Evolutionary conservation across 1,140 invertebrate species (phyloP), one percentile per base, ranked within the genome.

Genomic region (Bradynema listronoti): DNA sequence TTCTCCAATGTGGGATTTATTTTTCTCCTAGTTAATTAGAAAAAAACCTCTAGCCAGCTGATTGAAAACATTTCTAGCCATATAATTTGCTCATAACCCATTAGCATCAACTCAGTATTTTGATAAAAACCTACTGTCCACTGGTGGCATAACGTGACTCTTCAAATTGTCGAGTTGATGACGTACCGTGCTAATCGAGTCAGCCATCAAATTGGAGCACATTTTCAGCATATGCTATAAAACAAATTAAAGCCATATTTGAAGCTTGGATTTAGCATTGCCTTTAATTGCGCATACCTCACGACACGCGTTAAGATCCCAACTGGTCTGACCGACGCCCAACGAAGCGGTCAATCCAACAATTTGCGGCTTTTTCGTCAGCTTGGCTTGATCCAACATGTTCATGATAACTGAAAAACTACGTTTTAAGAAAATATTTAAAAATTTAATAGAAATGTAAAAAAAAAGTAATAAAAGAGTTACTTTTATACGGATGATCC

Each of bases 341-440:
- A 72, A 33, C 33, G 70, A 72, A 2, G 70, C 70, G n/a, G 70
- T 72, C 2, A 72, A 43, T n/a, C 70, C 70, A 55, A 72, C 54
- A 47, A 72, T 54, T 47, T 72, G 70, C 16, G 72, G 69, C 0
- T 41, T 34, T 16, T 33, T 7, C 19, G 68, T 69, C 16, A 30
- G 7, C 33, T 61, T 43, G 25, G 22, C 30, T 7, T 67, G 51
- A 4, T 63, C 55, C 24, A 66, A 39, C 50, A 50, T 45, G 16
- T 67, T 61, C 65, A 67, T 67, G 4, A 67, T 5, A n/a, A 65
- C 65, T 67, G 27, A 70, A 66, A 65, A 47, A 16, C 22, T 41
- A 46, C 3, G 24, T 30, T 30, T n/a, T n/a, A n/a, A n/a, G n/a
- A n/a, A n/a, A n/a, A n/a, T n/a, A n/a, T n/a, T n/a, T n/a, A n/a